These are phyloP conservation scores for Chunga burmeisteri DNA, from an alignment of 2,113 vertebrate genomes.

Conservation along the genomic window DNA sequence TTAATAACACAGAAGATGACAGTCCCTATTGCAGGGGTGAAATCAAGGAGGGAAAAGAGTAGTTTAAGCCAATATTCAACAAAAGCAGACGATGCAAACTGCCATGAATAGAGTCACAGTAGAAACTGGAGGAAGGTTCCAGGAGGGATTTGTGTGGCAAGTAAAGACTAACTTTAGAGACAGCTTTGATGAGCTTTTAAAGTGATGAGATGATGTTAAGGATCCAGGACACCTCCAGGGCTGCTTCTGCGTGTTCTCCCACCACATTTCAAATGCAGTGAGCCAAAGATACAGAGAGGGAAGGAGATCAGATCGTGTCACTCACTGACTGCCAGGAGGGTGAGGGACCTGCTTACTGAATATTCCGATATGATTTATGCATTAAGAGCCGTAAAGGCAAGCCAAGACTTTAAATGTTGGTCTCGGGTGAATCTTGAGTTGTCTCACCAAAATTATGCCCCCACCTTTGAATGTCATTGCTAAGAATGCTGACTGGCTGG, in stretches of 20 bases:
- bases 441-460: not conserved
- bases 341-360: not conserved
- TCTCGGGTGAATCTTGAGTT: not conserved
- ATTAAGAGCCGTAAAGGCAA: not conserved
- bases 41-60: not conserved
- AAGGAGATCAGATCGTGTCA: accelerated
- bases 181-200: not conserved
- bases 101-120: not conserved
- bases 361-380: not conserved
- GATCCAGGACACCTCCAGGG: not conserved
- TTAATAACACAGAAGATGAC: not conserved
- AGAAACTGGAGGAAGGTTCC: not conserved
- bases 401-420: not conserved
- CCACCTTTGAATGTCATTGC: not conserved
- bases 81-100: not conserved
- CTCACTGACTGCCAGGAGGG: not conserved
- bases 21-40: not conserved
- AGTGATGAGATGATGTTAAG: not conserved
- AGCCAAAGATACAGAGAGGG: not conserved
- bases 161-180: not conserved
- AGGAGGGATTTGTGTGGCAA: not conserved
- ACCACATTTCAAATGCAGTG: not conserved
- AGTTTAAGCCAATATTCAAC: not conserved
- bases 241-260: not conserved
- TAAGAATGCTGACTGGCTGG: not conserved